These are phyloP conservation scores for Ennomos quercinarius DNA, from an alignment of 2,888 invertebrate genomes.

Conservation along the genomic window DNA sequence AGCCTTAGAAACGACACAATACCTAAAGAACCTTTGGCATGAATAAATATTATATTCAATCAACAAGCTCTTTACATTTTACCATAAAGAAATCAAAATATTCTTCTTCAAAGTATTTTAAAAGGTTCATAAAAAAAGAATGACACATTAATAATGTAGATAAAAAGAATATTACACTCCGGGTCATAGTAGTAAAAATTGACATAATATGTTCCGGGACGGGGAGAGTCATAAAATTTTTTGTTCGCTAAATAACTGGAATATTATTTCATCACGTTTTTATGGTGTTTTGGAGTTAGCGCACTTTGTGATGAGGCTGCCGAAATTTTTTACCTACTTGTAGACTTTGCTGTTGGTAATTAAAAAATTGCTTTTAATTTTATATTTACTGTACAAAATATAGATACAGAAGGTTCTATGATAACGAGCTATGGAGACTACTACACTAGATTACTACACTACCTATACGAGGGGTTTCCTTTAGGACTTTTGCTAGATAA, in stretches of 20 bases:
- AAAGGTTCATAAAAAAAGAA: constrained; percentile 56
- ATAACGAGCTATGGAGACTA: too few relatives aligned
- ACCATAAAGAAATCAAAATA: constrained; percentile 29
- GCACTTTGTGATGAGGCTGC: constrained; percentile 10
- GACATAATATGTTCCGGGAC: constrained; percentile 58
- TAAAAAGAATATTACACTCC: constrained; percentile 56
- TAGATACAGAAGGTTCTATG: too few relatives aligned
- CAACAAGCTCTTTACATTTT: constrained; percentile 4
- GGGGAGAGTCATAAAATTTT: constrained; percentile 53
- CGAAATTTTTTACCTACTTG: constrained; percentile 6
- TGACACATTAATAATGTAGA: constrained; percentile 62
- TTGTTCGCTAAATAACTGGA: constrained; percentile 53
- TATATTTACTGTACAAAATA: background rate
- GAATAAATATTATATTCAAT: background rate
- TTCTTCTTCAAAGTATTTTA: constrained; percentile 42
- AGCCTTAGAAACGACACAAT: too few relatives aligned
- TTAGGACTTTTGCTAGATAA: too few relatives aligned
- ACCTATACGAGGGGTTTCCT: too few relatives aligned
- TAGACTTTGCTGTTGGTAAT: constrained; percentile 9
- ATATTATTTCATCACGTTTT: constrained; percentile 48
- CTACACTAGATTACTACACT: too few relatives aligned
- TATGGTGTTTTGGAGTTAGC: constrained; percentile 34
- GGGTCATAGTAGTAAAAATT: constrained; percentile 63
- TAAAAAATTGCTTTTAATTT: background rate
- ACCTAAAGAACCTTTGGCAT: background rate